Evolutionary conservation across 2,888 invertebrate species (phyloP).

Genomic region (Trisateles emortualis): DNA sequence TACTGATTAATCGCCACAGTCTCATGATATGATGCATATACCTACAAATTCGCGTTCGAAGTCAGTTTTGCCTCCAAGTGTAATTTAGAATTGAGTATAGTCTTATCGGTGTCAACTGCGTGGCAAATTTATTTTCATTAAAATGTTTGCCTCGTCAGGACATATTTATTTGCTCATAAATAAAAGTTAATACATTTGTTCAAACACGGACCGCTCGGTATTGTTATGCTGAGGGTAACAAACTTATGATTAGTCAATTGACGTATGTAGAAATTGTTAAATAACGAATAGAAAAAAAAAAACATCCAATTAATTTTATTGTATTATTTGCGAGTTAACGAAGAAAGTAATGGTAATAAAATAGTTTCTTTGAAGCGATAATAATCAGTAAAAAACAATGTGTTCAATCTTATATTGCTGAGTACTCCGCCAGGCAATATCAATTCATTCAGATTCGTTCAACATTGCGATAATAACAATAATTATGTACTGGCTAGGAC

Average conservation of each 20-base stretch:
- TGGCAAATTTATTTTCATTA: constrained; percentile 2
- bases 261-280: background rate
- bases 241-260: constrained; percentile 6
- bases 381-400: background rate
- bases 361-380: background rate
- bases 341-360: background rate
- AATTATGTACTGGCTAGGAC: background rate
- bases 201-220: constrained; percentile 8
- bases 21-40: too few species aligned
- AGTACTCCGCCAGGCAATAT: background rate
- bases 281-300: too few species aligned
- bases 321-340: background rate
- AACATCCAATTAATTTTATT: too few species aligned
- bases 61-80: too few species aligned
- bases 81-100: background rate
- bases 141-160: constrained; percentile 11
- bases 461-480: background rate
- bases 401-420: background rate
- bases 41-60: too few species aligned
- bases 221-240: constrained; percentile 23
- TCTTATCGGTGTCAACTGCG: background rate
- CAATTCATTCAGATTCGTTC: constrained; percentile 3
- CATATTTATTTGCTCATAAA: constrained; percentile 10
- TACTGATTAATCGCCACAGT: too few species aligned
- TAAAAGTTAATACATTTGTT: constrained; percentile 27